These are phyloP conservation scores for Ctenomys sociabilis DNA, from an alignment of 2,113 vertebrate genomes.

Conservation along the genomic window DNA sequence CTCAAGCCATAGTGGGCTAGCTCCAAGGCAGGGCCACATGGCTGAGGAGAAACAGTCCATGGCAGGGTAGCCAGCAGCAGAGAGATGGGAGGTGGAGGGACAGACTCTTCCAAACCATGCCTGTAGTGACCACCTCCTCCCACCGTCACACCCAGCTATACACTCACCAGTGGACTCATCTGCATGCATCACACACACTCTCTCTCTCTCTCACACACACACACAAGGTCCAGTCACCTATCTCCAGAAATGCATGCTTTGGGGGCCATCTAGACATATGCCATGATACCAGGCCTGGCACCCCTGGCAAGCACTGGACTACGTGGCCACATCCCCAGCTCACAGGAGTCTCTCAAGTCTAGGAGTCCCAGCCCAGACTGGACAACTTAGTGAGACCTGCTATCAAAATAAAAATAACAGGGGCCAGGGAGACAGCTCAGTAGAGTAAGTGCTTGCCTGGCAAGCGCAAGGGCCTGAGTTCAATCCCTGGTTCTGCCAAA, in stretches of 20 bases:
- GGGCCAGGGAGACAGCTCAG: neutral
- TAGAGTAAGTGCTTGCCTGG: too few species aligned
- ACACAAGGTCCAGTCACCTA: neutral
- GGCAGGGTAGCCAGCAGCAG: neutral
- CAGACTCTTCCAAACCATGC: neutral
- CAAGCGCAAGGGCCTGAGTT: too few species aligned
- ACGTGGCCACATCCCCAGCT: neutral
- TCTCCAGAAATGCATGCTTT: neutral
- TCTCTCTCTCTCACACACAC: neutral
- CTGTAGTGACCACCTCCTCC: neutral
- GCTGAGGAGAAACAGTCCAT: neutral
- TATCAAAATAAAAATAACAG: neutral
- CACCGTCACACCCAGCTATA: neutral
- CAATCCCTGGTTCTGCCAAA: too few species aligned
- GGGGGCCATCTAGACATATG: neutral
- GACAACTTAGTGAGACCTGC: neutral
- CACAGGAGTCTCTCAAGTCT: neutral
- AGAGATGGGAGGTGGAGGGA: neutral
- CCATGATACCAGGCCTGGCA: neutral
- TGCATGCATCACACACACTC: too few species aligned
- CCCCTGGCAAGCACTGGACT: neutral
- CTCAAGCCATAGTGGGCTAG: neutral
- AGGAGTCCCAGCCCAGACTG: neutral
- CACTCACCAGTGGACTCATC: neutral
- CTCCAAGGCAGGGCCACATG: neutral